Conservation (phyloP, 2,888 invertebrate species). For the Tribolium freemani region DNA sequence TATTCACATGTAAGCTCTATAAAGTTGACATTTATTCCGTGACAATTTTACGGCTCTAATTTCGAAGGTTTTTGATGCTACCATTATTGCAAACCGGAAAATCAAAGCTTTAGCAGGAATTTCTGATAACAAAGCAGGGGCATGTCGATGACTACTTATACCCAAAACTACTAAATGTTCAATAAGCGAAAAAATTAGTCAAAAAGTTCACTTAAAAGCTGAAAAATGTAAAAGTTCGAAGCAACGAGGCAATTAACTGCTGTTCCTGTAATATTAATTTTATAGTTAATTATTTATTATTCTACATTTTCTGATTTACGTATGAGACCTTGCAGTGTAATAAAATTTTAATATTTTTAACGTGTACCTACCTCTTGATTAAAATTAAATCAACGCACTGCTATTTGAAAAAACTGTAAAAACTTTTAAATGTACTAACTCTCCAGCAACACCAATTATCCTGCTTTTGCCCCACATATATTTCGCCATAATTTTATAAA, state of each 20-base stretch:
- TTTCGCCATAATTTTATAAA: not conserved
- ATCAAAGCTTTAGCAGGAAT: not conserved
- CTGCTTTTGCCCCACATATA: not conserved
- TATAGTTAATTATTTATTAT: too few species aligned
- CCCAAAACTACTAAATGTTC: too few species aligned
- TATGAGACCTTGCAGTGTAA: not conserved
- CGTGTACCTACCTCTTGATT: not conserved
- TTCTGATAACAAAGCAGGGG: not conserved
- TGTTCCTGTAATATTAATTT: too few species aligned
- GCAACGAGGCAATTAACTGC: too few species aligned
- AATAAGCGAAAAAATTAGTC: not conserved
- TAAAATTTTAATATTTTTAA: not conserved
- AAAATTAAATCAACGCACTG: not conserved
- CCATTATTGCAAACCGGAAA: not conserved
- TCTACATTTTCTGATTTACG: not conserved
- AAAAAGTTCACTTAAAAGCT: too few species aligned
- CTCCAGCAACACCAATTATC: not conserved
- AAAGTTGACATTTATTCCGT: conserved; percentile 40
- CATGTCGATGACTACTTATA: too few species aligned
- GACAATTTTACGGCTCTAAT: conserved; percentile 25
- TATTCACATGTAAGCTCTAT: conserved; percentile 44
- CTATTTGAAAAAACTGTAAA: not conserved
- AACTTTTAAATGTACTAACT: not conserved
- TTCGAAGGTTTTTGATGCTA: not conserved
- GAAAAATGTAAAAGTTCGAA: too few species aligned